phyloP scores from a whole-genome alignment of 2,797 vertebrate genomes.

The Tapirus indicus region DNA sequence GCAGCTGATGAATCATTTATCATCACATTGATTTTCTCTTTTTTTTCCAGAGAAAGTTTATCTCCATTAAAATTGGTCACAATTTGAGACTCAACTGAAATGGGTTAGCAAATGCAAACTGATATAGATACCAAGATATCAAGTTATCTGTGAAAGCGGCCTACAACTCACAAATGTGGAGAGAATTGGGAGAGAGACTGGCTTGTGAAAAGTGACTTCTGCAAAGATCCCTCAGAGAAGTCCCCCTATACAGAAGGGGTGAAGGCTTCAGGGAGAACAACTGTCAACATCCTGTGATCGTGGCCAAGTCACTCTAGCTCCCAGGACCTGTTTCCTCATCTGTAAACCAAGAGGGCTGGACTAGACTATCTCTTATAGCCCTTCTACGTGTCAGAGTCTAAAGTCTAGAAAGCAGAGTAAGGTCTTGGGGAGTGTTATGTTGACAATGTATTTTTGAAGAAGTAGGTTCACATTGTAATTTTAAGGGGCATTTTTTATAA shows the following conservation, averaged over 20 bases:
- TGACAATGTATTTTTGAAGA: not conserved
- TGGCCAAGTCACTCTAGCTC: not conserved
- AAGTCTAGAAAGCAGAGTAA: conserved; percentile 29
- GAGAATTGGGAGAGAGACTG: not conserved
- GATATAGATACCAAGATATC: conserved; percentile 27
- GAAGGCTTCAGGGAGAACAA: not conserved
- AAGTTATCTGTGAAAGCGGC: conserved; percentile 20
- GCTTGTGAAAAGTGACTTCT: conserved; percentile 12
- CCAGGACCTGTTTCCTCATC: not conserved
- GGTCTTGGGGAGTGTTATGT: not conserved
- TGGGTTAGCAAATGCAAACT: conserved; percentile 2
- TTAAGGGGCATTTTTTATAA: conserved; percentile 20
- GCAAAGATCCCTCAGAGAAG: not conserved
- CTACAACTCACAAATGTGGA: conserved; percentile 6
- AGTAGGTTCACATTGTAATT: not conserved
- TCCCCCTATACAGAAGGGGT: not conserved
- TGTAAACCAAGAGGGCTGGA: not conserved
- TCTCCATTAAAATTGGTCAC: conserved; percentile 51
- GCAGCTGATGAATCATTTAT: conserved; percentile 77
- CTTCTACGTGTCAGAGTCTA: not conserved
- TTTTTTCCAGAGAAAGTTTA: conserved; percentile 39
- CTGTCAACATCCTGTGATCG: not conserved
- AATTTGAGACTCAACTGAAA: conserved; percentile 49
- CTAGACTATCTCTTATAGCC: not conserved
- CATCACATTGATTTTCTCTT: conserved; percentile 67